Conservation (phyloP, 2,888 invertebrate genomes). For the Plemyria rubiginata region DNA sequence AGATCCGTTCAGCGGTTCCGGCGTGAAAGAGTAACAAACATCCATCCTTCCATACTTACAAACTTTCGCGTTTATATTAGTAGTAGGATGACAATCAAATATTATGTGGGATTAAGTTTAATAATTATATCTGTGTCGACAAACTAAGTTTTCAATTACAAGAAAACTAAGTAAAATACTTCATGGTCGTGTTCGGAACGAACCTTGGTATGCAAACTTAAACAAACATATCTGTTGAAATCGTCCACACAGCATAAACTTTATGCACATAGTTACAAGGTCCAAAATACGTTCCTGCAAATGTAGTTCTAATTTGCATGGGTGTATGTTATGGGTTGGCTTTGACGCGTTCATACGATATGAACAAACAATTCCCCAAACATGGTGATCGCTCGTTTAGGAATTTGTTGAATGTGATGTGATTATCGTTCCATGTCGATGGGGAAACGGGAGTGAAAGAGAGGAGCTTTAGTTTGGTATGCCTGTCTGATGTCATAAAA, state of each 20-base stretch:
- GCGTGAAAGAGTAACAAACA: no score
- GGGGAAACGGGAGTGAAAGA: not conserved
- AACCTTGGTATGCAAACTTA: conserved; percentile 23
- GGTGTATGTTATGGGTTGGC: conserved; percentile 59
- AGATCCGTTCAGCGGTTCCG: no score
- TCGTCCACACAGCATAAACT: not conserved
- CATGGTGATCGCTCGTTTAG: conserved; percentile 39
- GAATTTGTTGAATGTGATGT: conserved; percentile 26
- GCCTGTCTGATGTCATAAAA: no score
- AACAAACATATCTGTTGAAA: conserved; percentile 12
- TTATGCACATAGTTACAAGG: not conserved
- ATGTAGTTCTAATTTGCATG: conserved; percentile 40
- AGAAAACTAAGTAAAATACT: no score
- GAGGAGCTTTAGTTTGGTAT: not conserved
- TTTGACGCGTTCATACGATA: conserved; percentile 66
- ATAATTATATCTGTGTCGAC: no score
- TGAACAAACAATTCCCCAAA: conserved; percentile 62
- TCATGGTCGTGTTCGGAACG: conserved; percentile 10
- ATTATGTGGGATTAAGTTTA: no score
- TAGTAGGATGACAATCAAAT: no score
- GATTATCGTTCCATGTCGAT: conserved; percentile 16
- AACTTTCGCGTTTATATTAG: no score
- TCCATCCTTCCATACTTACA: no score
- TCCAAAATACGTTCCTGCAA: conserved; percentile 9
- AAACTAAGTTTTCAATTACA: no score